phyloP scores from a whole-genome alignment of 2,888 invertebrate species.

The Chrysotoxum bicinctum region DNA sequence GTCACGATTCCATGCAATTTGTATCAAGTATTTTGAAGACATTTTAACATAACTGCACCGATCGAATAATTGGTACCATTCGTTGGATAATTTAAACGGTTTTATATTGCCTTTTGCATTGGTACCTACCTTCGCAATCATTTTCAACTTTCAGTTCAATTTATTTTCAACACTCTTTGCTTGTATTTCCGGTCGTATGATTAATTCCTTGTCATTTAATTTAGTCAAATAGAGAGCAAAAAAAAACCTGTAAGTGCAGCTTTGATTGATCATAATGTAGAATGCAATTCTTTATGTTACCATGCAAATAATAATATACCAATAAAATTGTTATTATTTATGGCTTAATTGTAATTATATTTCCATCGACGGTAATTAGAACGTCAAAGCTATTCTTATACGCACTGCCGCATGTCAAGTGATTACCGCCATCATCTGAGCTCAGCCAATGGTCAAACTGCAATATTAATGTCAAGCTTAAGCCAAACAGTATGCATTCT shows the following conservation, averaged over 20 bases:
- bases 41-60: too few species aligned
- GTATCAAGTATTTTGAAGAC: too few species aligned
- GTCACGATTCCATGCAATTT: too few species aligned
- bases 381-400: constrained; percentile 54
- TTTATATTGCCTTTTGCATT: not conserved
- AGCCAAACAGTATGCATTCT: not conserved
- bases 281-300: not conserved
- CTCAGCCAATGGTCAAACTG: not conserved
- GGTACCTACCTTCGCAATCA: not conserved
- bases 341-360: constrained; percentile 44
- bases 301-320: constrained; percentile 8
- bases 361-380: constrained; percentile 45
- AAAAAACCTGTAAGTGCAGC: not conserved
- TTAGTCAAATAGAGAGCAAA: not conserved
- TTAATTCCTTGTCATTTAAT: not conserved
- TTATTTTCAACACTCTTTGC: not conserved
- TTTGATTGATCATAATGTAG: not conserved
- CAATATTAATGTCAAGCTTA: constrained; percentile 27
- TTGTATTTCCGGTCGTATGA: not conserved
- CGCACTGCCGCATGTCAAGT: constrained; percentile 59
- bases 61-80: too few species aligned
- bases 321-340: constrained; percentile 22
- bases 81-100: too few species aligned
- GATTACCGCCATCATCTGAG: constrained; percentile 12
- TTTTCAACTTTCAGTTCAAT: not conserved